Percentiles rank a stretch among this genome's conserved stretches.
phyloP scores from a whole-genome alignment of 2,888 invertebrate genomes.

The Epinotia demarniana region DNA sequence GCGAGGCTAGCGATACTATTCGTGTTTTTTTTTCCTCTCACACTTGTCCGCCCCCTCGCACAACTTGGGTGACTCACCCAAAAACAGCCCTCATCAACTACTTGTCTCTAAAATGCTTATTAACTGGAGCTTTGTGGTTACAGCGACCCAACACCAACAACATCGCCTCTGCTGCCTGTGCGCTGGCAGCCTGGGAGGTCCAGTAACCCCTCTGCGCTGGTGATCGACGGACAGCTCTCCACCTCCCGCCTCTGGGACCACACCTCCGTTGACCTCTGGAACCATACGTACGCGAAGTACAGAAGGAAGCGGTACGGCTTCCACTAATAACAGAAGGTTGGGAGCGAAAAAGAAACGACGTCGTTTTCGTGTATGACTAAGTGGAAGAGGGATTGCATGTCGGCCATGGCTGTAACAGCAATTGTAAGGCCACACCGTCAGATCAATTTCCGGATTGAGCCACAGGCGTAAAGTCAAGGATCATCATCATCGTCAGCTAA shows the following conservation, averaged over 20 bases:
- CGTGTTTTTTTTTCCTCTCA: too few species aligned
- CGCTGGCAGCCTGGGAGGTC: constrained; percentile 72
- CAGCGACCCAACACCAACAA: constrained; percentile 76
- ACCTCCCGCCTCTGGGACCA: constrained; percentile 71
- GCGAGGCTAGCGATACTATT: too few species aligned
- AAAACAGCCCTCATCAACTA: too few species aligned
- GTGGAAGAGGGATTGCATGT: too few species aligned
- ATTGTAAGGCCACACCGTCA: too few species aligned
- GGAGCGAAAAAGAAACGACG: background rate
- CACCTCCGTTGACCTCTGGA: constrained; percentile 67
- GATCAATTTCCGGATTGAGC: too few species aligned
- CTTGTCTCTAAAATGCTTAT: background rate
- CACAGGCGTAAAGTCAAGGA: too few species aligned
- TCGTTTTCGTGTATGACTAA: too few species aligned
- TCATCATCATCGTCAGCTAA: too few species aligned
- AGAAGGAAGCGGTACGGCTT: constrained; percentile 60
- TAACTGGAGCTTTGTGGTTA: constrained; percentile 47
- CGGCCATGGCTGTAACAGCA: too few species aligned
- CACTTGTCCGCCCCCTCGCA: too few species aligned
- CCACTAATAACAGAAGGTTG: constrained; percentile 30
- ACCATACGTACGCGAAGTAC: constrained; percentile 71
- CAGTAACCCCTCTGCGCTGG: constrained; percentile 68
- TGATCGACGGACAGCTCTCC: constrained; percentile 65
- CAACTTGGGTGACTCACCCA: too few species aligned
- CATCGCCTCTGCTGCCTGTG: constrained; percentile 62